Evolutionary conservation across 2,113 vertebrate species (phyloP).

Genomic region (Rhinichthys klamathensis): DNA sequence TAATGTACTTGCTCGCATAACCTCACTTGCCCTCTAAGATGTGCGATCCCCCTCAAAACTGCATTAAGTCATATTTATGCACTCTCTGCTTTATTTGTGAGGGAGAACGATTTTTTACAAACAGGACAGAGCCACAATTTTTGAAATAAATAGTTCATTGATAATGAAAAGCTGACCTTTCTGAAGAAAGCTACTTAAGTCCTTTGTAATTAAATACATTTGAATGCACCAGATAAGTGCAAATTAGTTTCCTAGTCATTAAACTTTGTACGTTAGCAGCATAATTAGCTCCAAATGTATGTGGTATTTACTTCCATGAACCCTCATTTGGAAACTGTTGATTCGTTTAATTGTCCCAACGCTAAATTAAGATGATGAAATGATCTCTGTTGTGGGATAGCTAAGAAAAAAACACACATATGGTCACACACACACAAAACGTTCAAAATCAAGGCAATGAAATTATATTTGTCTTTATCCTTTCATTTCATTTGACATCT

Average conservation of each 20-base stretch:
- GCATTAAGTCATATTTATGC: background rate
- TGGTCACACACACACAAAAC: background rate
- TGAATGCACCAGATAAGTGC: constrained; percentile 4
- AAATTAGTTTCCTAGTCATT: background rate
- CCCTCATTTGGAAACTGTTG: background rate
- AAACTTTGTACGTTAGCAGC: background rate
- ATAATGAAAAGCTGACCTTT: background rate
- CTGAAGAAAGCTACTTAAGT: constrained; percentile 9
- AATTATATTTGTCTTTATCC: constrained; percentile 34
- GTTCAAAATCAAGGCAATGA: constrained; percentile 49
- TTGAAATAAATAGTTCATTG: background rate
- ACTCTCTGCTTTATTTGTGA: background rate
- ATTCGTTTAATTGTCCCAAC: background rate
- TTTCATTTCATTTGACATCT: constrained; percentile 42
- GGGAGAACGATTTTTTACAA: background rate
- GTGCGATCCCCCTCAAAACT: background rate
- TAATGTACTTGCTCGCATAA: background rate
- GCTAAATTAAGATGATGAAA: background rate
- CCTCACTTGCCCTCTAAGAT: background rate
- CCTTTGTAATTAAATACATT: constrained; percentile 3
- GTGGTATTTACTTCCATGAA: constrained; percentile 9
- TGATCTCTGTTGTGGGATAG: constrained; percentile 22
- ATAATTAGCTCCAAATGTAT: constrained; percentile 5
- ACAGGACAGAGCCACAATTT: background rate
- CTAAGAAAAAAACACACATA: constrained; percentile 19